A percentile compares a stretch with the other conserved stretches of the same genome.
Conservation (phyloP, 2,113 vertebrate genomes). For the Oceanodroma tethys region DNA sequence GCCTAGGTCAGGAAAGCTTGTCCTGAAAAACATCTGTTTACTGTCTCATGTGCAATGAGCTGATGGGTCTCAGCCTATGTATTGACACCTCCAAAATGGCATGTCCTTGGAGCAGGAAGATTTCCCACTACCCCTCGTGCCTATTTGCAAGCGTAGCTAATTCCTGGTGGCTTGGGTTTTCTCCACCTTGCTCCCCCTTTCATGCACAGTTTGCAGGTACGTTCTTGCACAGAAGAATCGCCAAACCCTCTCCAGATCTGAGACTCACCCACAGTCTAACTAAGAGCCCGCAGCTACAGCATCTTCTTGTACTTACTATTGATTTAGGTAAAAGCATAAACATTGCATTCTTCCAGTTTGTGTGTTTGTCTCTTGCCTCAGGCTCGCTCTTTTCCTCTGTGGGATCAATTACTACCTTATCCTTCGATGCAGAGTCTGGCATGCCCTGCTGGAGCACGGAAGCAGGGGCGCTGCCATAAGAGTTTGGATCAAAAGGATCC, state of each 20-base stretch:
- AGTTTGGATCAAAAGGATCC: not conserved
- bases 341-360: not conserved
- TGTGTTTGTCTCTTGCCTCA: not conserved
- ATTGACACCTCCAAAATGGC: not conserved
- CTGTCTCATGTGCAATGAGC: not conserved
- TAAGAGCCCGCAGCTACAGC: not conserved
- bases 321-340: conserved; percentile 36
- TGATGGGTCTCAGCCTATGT: not conserved
- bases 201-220: not conserved
- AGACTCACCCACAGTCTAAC: not conserved
- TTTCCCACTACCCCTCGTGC: not conserved
- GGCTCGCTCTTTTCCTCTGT: conserved; percentile 24
- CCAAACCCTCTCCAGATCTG: not conserved
- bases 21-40: not conserved
- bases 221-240: not conserved
- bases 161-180: not conserved
- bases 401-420: conserved; percentile 37
- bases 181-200: not conserved
- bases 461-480: not conserved
- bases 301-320: not conserved
- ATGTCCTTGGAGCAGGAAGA: not conserved
- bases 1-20: not conserved
- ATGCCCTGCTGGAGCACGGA: not conserved
- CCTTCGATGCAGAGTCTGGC: not conserved
- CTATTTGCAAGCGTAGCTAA: not conserved